Conservation (phyloP, 2,113 vertebrate species). For the Zapornia atra region DNA sequence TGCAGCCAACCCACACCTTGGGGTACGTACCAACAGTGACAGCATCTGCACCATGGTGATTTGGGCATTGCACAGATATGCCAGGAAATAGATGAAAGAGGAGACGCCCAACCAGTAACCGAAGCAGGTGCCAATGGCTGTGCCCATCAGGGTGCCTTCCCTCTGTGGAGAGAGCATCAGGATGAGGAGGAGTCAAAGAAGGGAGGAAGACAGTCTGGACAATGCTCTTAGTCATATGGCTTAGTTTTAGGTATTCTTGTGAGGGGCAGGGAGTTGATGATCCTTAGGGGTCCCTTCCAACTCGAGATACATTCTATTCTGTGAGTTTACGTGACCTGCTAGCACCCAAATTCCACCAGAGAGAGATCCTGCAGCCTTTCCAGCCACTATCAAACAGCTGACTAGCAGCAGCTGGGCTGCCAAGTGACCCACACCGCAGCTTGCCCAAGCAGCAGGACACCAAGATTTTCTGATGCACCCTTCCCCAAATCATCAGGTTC, state of each 20-base stretch:
- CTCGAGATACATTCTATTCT: background rate
- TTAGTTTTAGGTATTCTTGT: background rate
- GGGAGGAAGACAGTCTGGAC: background rate
- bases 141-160: conserved; percentile 98
- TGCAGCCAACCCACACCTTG: background rate
- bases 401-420: background rate
- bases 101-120: conserved; percentile 97
- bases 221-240: background rate
- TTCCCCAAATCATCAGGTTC: background rate
- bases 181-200: background rate
- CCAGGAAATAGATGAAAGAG: conserved; percentile 94
- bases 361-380: background rate
- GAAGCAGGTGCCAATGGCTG: conserved; percentile 97
- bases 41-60: conserved; percentile 98
- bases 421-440: background rate
- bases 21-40: conserved; percentile 86
- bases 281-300: background rate
- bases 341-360: background rate
- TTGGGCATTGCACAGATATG: conserved; percentile 94
- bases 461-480: background rate
- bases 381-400: background rate
- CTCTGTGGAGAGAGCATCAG: conserved; percentile 77
- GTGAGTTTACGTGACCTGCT: background rate
- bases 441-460: background rate
- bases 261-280: background rate